A percentile compares a stretch with the other conserved stretches of the same genome.
Conservation (phyloP, 1,140 invertebrate species). For the Odontomachus brunneus region DNA sequence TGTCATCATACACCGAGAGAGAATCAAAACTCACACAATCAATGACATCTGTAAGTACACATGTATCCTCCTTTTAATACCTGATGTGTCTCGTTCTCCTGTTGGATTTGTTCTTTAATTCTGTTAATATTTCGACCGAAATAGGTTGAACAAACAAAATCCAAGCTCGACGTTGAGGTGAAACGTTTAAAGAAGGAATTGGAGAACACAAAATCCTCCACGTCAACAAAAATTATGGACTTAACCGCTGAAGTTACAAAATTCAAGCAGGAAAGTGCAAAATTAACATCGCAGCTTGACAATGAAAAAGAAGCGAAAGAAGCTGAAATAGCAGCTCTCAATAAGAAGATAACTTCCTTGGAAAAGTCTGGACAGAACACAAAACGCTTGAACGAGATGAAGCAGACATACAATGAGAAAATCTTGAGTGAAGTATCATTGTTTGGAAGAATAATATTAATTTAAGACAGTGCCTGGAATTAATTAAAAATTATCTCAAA, state of each 20-base stretch:
- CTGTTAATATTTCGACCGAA: conserved; percentile 5
- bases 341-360: conserved; percentile 88
- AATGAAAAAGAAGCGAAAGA: conserved; percentile 85
- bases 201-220: conserved; percentile 79
- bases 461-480: not conserved
- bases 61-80: conserved; percentile 9
- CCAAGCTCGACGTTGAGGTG: conserved; percentile 80
- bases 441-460: not conserved
- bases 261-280: conserved; percentile 88
- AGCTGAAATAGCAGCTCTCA: conserved; percentile 88
- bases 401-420: conserved; percentile 88
- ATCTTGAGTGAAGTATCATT: conserved; percentile 87
- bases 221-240: conserved; percentile 83
- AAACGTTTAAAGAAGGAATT: conserved; percentile 81
- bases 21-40: conserved; percentile 80
- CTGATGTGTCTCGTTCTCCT: no score
- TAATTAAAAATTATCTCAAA: no score
- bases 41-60: conserved; percentile 78
- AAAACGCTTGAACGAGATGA: conserved; percentile 89
- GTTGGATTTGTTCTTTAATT: not conserved
- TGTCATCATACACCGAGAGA: conserved; percentile 77
- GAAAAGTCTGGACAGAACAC: conserved; percentile 87
- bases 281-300: conserved; percentile 84
- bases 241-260: conserved; percentile 85
- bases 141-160: conserved; percentile 80